Percentiles rank a stretch among this genome's conserved stretches.
phyloP scores from a whole-genome alignment of 1,140 invertebrate species.

The Caenorhabditis tropicalis region DNA sequence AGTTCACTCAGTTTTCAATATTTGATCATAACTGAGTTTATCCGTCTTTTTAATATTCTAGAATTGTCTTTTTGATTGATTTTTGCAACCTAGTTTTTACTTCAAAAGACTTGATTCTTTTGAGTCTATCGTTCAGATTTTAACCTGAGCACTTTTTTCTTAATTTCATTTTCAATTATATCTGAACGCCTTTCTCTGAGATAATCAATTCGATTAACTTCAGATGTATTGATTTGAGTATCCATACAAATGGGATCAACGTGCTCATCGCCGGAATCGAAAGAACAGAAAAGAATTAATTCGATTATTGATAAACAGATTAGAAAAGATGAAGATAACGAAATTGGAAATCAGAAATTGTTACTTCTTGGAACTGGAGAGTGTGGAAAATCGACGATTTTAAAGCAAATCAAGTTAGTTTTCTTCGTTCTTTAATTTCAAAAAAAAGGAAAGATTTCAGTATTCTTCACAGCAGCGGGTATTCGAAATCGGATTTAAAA shows the following conservation, averaged over 20 bases:
- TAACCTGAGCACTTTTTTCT: no score
- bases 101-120: no score
- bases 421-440: background rate
- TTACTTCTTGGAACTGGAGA: slow-evolving; percentile 27
- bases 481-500: background rate
- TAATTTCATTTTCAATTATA: no score
- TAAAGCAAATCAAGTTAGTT: slow-evolving; percentile 4
- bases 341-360: slow-evolving; percentile 22
- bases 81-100: no score
- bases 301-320: slow-evolving; percentile 18
- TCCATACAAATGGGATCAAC: slow-evolving; percentile 17
- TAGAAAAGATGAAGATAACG: slow-evolving; percentile 21
- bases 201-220: background rate
- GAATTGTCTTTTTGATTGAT: no score
- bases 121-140: no score
- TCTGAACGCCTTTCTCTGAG: no score
- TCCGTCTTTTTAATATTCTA: no score
- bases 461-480: slow-evolving; percentile 28
- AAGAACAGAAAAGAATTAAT: slow-evolving; percentile 16
- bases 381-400: slow-evolving; percentile 28
- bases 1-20: background rate
- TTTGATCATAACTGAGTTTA: background rate
- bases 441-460: background rate
- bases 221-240: slow-evolving; percentile 2
- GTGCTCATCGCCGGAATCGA: slow-evolving; percentile 9